Base-by-base conservation (phyloP, 2,113 vertebrate genomes). In the Tenrec ecaudatus region DNA sequence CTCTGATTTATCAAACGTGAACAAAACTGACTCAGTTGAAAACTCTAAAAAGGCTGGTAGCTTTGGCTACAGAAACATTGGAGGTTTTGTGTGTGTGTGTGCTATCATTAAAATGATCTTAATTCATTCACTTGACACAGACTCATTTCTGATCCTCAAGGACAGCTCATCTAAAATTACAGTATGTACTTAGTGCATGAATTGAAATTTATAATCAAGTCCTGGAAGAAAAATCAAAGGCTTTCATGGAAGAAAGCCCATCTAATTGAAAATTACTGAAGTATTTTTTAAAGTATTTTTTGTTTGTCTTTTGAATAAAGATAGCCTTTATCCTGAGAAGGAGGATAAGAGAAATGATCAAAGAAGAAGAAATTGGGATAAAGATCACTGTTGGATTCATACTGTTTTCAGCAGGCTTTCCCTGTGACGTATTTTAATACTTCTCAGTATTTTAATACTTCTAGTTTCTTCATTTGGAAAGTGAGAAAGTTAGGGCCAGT, bases 181-280 rank as follows among this genome's bases (percentile, higher is more conserved):
- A 95, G 15, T 43, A 12, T 92, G 92, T 96, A 36, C 94, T 94
- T 79, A 36, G 93, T 31, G 91, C 95, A 38, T 93, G 94, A 90
- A 43, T 43, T 90, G 82, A 82, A 78, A 86, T 68, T 57, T 60
- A 43, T 95, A 77, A 88, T 96, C 86, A 69, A 2, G 68, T 90
- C 79, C 86, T 88, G 88, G 88, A 94, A 96, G 95, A 93, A 78
- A 81, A 92, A 93, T 90, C 90, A 94, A 94, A 96, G 82, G 16
- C 15, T 79, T 96, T 88, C 77, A 33, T 3, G 0, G 68, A 88
- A 93, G 68, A 73, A 79, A 75, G 75, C 53, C 36, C 53, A 25
- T 16, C 17, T 27, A 43, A 82, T 1, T 10, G 71, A 23, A 53
- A 91, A 43, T 23, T 23, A 64, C 38, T 14, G 40, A 84, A 84